Evolutionary conservation across 2,888 invertebrate genomes (phyloP).

Genomic region (Polydrusus cervinus): DNA sequence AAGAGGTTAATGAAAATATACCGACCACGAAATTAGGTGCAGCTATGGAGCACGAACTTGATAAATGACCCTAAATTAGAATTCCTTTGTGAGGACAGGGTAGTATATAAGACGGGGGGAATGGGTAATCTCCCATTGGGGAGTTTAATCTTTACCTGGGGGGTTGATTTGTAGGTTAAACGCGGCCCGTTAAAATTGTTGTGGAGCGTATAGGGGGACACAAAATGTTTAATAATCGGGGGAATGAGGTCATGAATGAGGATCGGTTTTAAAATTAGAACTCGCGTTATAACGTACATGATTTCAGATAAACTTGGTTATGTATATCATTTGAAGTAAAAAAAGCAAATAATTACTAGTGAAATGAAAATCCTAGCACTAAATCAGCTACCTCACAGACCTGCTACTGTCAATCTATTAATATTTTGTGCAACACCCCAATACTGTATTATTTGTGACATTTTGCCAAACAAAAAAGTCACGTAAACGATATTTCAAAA

Average conservation of each 20-base stretch:
- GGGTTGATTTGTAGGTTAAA: constrained; percentile 48
- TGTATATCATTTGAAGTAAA: no score
- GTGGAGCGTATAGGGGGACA: constrained; percentile 9
- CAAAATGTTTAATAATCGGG: constrained; percentile 8
- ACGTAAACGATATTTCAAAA: no score
- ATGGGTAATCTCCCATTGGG: constrained; percentile 33
- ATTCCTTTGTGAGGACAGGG: constrained; percentile 52
- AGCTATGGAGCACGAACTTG: constrained; percentile 49
- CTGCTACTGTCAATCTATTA: no score
- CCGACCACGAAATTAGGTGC: constrained; percentile 52
- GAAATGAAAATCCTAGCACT: no score
- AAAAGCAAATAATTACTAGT: no score
- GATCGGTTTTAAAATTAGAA: not conserved
- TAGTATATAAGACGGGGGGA: constrained; percentile 46
- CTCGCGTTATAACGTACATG: no score
- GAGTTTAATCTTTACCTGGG: constrained; percentile 48
- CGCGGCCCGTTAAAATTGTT: constrained; percentile 42
- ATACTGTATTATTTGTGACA: no score
- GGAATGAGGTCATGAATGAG: not conserved
- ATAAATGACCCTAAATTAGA: constrained; percentile 55
- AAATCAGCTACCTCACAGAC: no score
- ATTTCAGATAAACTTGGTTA: no score
- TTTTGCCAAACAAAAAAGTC: no score
- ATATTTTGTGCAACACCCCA: no score
- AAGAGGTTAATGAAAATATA: constrained; percentile 54